Percentiles rank a stretch among this genome's conserved stretches.
Evolutionary conservation across 1,140 invertebrate species (phyloP).

Genomic region (Stegodyphus mimosarum): DNA sequence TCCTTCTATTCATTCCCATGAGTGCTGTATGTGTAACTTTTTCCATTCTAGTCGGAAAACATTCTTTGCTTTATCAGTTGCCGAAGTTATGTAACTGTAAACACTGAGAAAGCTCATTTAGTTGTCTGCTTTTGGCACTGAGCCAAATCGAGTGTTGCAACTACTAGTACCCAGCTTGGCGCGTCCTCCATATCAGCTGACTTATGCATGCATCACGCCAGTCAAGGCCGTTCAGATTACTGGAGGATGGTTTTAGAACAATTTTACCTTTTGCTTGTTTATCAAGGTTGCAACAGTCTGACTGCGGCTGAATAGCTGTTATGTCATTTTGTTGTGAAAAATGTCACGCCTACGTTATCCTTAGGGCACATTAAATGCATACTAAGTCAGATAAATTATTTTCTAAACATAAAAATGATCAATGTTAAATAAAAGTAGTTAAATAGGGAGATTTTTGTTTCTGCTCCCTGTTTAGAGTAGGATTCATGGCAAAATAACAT

Average conservation of each 20-base stretch:
- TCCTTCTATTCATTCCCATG: neutral
- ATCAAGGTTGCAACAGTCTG: slow-evolving; percentile 36
- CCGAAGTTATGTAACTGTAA: slow-evolving; percentile 50
- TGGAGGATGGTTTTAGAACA: slow-evolving; percentile 48
- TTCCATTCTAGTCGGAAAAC: slow-evolving; percentile 30
- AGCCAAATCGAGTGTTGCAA: slow-evolving; percentile 24
- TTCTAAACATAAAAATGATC: too few relatives aligned
- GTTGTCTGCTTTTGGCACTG: slow-evolving; percentile 30
- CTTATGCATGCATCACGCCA: slow-evolving; percentile 49
- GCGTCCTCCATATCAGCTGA: slow-evolving; percentile 47
- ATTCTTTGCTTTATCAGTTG: slow-evolving; percentile 48
- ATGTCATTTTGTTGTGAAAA: slow-evolving; percentile 7
- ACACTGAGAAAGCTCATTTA: slow-evolving; percentile 48
- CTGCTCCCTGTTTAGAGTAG: too few relatives aligned
- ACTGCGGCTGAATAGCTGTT: slow-evolving; percentile 16
- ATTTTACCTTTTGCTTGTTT: slow-evolving; percentile 50
- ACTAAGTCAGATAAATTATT: too few relatives aligned
- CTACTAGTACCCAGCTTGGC: slow-evolving; percentile 34
- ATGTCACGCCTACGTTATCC: too few relatives aligned
- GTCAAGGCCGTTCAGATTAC: slow-evolving; percentile 52
- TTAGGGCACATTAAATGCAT: too few relatives aligned
- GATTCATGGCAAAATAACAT: too few relatives aligned
- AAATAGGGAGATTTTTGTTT: too few relatives aligned
- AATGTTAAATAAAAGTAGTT: too few relatives aligned
- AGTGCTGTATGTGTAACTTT: neutral